Percentiles rank a stretch among this genome's conserved stretches.
These are phyloP conservation scores for Dermolepida albohirtum DNA, from an alignment of 2,888 invertebrate genomes.

Conservation along the genomic window DNA sequence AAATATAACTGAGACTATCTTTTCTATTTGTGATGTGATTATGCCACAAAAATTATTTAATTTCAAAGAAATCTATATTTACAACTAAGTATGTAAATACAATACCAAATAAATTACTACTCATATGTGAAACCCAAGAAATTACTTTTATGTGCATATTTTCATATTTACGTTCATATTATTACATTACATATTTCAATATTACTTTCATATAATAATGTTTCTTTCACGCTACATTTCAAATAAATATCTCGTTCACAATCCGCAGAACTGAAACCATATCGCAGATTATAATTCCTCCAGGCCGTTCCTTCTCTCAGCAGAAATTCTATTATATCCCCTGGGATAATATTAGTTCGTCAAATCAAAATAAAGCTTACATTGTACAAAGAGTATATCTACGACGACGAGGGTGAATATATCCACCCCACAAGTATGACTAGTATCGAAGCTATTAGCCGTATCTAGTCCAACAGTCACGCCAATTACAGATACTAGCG, in stretches of 20 bases:
- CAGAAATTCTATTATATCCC: constrained; percentile 54
- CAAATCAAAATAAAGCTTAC: constrained; percentile 60
- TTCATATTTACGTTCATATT: too few species aligned
- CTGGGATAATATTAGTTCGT: constrained; percentile 61
- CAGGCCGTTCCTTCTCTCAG: constrained; percentile 19
- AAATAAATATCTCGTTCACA: constrained; percentile 12
- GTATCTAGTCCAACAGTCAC: constrained; percentile 60
- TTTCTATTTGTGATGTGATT: too few species aligned
- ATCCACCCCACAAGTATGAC: constrained; percentile 52
- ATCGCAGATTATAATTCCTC: constrained; percentile 36
- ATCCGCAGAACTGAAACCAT: constrained; percentile 7
- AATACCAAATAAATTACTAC: too few species aligned
- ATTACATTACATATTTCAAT: too few species aligned
- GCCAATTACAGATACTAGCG: constrained; percentile 59
- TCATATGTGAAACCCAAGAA: too few species aligned
- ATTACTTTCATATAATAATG: too few species aligned
- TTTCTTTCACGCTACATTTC: constrained; percentile 30
- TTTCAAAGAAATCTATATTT: too few species aligned
- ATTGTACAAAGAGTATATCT: constrained; percentile 46
- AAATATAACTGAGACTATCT: too few species aligned
- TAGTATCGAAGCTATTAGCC: constrained; percentile 61
- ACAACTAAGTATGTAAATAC: too few species aligned
- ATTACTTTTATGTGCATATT: too few species aligned
- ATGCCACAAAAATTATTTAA: too few species aligned
- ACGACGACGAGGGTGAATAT: constrained; percentile 48